A percentile compares a stretch with the other conserved stretches of the same genome.
phyloP scores from a whole-genome alignment of 2,888 invertebrate genomes.

The Isotomurus palustris region DNA sequence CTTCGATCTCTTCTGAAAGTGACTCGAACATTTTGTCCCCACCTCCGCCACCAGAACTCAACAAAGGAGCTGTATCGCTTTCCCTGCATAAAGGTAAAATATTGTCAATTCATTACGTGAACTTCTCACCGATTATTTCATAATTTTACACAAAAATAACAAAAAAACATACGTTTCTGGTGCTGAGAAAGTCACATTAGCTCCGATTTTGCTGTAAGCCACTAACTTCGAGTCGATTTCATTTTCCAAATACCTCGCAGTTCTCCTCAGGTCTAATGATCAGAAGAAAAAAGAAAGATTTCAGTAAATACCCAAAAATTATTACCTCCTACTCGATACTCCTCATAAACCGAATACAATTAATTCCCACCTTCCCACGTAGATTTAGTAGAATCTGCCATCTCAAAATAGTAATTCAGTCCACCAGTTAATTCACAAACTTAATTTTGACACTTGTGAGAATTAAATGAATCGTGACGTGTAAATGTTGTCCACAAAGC shows the following conservation, averaged over 20 bases:
- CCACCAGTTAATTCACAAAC: too few species aligned
- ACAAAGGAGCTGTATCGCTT: slow-evolving; percentile 74
- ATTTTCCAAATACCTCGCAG: slow-evolving; percentile 89
- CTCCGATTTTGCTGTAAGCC: slow-evolving; percentile 89
- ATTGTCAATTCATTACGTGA: background rate
- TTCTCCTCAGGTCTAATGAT: slow-evolving; percentile 74
- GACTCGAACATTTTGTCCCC: slow-evolving; percentile 84
- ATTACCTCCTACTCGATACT: too few species aligned
- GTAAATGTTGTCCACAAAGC: too few species aligned
- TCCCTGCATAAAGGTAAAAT: slow-evolving; percentile 50
- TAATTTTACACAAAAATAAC: background rate
- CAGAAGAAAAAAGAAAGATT: background rate
- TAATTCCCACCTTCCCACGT: slow-evolving; percentile 19
- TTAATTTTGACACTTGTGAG: too few species aligned
- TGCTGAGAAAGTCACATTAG: slow-evolving; percentile 48
- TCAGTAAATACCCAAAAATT: too few species aligned
- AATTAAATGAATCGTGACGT: too few species aligned
- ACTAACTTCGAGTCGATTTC: slow-evolving; percentile 94
- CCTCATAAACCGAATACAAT: background rate
- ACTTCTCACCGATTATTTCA: background rate
- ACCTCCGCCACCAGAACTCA: slow-evolving; percentile 65
- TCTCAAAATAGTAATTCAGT: too few species aligned
- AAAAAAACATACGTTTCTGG: background rate
- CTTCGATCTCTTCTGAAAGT: slow-evolving; percentile 75
- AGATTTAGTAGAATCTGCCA: background rate